A percentile compares a stretch with the other conserved stretches of the same genome.
Conservation (phyloP, 53 echinoderm and acorn worm species). For the Astropecten irregularis region DNA sequence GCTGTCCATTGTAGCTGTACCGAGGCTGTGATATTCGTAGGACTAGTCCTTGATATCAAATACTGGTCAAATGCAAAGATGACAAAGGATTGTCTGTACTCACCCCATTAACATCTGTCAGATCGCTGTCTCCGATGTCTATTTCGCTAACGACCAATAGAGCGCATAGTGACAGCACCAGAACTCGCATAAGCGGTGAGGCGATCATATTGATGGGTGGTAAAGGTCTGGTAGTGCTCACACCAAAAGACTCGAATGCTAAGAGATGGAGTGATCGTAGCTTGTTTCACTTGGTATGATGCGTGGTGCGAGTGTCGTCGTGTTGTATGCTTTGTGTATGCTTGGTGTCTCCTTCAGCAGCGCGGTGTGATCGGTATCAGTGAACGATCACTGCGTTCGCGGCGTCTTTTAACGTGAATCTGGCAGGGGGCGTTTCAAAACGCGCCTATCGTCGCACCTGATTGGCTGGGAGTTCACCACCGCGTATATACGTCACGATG, state of each 20-base stretch:
- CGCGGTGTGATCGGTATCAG: neutral
- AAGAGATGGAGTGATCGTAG: too few relatives aligned
- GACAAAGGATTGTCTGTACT: neutral
- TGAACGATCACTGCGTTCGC: neutral
- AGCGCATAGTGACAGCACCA: conserved; percentile 34
- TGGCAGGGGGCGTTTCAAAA: conserved; percentile 17
- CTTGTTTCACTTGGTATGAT: neutral
- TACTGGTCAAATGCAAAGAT: too few relatives aligned
- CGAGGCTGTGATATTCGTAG: too few relatives aligned
- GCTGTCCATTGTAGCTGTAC: too few relatives aligned
- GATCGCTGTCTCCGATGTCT: conserved; percentile 24
- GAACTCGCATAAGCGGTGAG: conserved; percentile 14
- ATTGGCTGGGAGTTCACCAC: conserved; percentile 44
- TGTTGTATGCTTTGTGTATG: neutral
- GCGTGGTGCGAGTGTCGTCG: neutral
- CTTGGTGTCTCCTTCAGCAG: neutral
- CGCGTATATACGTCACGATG: conserved; percentile 14
- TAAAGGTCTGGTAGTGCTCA: conserved; percentile 1
- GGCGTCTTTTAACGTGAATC: conserved; percentile 2
- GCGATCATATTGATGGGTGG: conserved; percentile 12
- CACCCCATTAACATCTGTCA: conserved; percentile 20
- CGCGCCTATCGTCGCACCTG: too few relatives aligned
- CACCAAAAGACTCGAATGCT: too few relatives aligned
- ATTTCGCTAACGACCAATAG: conserved; percentile 16
- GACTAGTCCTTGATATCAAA: too few relatives aligned